Evolutionary conservation across 2,113 vertebrate genomes (phyloP).

Genomic region (Catharus bicknelli): DNA sequence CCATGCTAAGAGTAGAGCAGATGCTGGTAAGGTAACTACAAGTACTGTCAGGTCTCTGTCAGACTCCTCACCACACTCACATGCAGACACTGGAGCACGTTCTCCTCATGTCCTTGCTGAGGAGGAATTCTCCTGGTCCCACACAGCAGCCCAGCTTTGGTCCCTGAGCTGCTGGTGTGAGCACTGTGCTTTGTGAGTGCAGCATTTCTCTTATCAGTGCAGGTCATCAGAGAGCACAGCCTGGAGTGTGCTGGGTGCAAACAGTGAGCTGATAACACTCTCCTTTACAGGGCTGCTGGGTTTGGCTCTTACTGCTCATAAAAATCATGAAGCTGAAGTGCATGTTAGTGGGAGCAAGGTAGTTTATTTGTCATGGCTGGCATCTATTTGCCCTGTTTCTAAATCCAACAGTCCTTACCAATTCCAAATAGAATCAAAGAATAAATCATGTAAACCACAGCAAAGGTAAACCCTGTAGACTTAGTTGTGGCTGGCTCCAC

Average conservation of each 20-base stretch:
- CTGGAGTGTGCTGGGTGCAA: background rate
- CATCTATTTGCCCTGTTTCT: background rate
- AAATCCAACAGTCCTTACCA: background rate
- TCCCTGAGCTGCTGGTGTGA: background rate
- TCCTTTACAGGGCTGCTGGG: background rate
- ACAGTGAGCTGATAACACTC: background rate
- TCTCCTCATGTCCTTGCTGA: background rate
- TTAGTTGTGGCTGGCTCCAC: background rate
- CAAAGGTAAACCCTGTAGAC: background rate
- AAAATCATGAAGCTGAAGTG: background rate
- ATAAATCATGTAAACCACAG: background rate
- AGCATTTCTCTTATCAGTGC: background rate
- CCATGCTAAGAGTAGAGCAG: background rate
- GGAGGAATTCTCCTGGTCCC: background rate
- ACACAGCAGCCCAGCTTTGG: background rate
- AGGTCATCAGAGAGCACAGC: constrained; percentile 23
- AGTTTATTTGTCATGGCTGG: background rate
- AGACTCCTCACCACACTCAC: rapidly evolving
- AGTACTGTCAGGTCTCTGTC: background rate
- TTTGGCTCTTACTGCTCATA: background rate
- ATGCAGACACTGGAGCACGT: background rate
- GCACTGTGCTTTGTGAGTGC: background rate
- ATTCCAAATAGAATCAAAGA: background rate
- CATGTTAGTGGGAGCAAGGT: background rate
- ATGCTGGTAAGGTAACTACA: background rate